Conservation (phyloP, 2,797 vertebrate species). For the Crocodylus rhombifer region DNA sequence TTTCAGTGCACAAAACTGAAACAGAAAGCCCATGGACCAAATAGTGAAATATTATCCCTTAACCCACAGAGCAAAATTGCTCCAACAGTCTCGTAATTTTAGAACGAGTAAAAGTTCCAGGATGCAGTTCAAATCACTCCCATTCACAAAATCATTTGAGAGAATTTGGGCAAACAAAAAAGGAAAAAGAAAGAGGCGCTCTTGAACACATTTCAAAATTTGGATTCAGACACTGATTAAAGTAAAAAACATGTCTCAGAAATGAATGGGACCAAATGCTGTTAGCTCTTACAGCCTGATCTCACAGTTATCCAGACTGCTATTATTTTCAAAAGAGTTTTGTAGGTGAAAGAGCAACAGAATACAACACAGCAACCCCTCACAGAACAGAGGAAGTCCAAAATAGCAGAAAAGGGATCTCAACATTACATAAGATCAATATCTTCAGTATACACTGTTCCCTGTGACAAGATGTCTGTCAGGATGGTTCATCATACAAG, state of each 20-base stretch:
- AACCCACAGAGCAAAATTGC: neutral
- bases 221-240: neutral
- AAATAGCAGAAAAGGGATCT: rapidly evolving
- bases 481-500: rapidly evolving
- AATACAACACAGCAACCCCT: rapidly evolving
- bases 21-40: neutral
- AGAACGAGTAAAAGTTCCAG: neutral
- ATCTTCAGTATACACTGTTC: neutral
- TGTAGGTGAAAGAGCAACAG: neutral
- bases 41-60: neutral
- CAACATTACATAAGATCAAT: neutral
- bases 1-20: too few species aligned
- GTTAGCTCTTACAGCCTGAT: neutral
- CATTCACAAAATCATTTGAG: neutral
- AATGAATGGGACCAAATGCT: neutral
- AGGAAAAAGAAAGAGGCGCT: rapidly evolving
- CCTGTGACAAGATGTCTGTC: neutral
- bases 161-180: rapidly evolving
- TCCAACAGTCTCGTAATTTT: neutral
- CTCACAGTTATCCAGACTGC: too few species aligned
- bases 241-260: neutral
- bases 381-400: neutral
- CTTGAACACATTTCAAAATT: neutral
- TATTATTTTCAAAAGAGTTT: too few species aligned
- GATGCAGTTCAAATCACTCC: rapidly evolving